A percentile compares a stretch with the other conserved stretches of the same genome.
phyloP scores from a whole-genome alignment of 2,888 invertebrate genomes.

The Incurvaria masculella region DNA sequence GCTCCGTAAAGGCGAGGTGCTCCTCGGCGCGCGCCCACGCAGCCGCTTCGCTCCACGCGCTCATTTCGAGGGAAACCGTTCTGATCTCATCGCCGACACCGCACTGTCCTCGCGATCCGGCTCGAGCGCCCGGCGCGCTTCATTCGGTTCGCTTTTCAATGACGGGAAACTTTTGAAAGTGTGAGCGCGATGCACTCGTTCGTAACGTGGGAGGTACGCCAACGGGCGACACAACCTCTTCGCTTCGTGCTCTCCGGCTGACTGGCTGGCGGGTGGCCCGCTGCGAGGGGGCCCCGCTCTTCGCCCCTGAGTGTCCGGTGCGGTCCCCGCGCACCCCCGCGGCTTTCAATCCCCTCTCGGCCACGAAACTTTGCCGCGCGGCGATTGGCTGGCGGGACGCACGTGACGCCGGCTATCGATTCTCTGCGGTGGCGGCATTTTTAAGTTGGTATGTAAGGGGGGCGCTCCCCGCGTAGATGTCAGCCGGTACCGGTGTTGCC shows the following conservation, averaged over 20 bases:
- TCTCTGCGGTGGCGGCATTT: not conserved
- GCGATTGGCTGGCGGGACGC: not conserved
- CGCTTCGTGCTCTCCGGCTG: not conserved
- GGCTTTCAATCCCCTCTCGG: not conserved
- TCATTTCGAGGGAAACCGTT: slow-evolving; percentile 29
- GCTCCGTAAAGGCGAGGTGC: slow-evolving; percentile 42
- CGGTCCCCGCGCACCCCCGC: not conserved
- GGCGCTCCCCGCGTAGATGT: not conserved
- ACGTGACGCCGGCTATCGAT: not conserved
- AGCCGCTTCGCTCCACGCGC: slow-evolving; percentile 52
- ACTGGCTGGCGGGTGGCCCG: not conserved
- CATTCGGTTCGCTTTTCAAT: slow-evolving; percentile 1
- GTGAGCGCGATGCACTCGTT: slow-evolving; percentile 4
- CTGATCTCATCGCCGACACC: not conserved
- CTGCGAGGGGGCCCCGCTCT: not conserved
- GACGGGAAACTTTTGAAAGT: not conserved
- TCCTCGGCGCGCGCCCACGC: slow-evolving; percentile 45
- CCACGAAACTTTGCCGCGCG: not conserved
- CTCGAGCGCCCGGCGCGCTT: not conserved
- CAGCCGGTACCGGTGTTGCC: not conserved
- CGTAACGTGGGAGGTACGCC: not conserved
- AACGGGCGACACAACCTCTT: not conserved
- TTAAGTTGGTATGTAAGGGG: not conserved
- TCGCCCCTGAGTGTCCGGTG: not conserved
- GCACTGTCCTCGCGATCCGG: not conserved